Conservation (phyloP, 2,797 vertebrate genomes). For the Rhynchotus rufescens region DNA sequence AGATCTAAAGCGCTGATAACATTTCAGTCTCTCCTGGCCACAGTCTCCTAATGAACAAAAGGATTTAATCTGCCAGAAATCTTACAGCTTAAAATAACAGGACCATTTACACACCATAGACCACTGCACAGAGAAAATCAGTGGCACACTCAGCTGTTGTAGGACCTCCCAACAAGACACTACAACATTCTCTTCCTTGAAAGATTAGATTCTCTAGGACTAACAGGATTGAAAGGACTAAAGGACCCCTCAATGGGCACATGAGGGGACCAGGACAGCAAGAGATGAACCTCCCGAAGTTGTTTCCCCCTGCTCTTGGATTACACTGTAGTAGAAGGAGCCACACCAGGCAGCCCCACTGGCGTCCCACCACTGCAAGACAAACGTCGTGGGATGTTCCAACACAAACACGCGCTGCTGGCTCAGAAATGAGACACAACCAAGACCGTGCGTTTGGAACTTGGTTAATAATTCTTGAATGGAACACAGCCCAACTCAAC, state of each 20-base stretch:
- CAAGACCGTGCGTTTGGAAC: slow-evolving; percentile 61
- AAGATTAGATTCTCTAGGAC: neutral
- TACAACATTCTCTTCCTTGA: neutral
- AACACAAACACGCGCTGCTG: slow-evolving; percentile 37
- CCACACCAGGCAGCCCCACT: neutral
- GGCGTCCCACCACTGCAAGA: neutral
- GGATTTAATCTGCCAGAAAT: neutral
- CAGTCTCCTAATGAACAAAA: neutral
- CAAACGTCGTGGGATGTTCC: slow-evolving; percentile 44
- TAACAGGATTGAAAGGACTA: neutral
- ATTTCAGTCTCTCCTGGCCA: neutral
- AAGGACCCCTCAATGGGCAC: neutral
- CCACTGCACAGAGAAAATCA: neutral
- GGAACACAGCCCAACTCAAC: slow-evolving; percentile 23
- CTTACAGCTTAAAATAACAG: neutral
- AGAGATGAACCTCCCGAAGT: neutral
- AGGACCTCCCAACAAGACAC: neutral
- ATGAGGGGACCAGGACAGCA: neutral
- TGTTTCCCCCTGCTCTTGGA: neutral
- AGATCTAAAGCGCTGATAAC: neutral
- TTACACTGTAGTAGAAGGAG: neutral
- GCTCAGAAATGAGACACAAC: slow-evolving; percentile 65
- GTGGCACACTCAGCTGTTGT: neutral
- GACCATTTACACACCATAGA: neutral
- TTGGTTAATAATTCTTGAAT: slow-evolving; percentile 55